Evolutionary conservation across 2,888 invertebrate species (phyloP).

Genomic region (Physocephala rufipes): DNA sequence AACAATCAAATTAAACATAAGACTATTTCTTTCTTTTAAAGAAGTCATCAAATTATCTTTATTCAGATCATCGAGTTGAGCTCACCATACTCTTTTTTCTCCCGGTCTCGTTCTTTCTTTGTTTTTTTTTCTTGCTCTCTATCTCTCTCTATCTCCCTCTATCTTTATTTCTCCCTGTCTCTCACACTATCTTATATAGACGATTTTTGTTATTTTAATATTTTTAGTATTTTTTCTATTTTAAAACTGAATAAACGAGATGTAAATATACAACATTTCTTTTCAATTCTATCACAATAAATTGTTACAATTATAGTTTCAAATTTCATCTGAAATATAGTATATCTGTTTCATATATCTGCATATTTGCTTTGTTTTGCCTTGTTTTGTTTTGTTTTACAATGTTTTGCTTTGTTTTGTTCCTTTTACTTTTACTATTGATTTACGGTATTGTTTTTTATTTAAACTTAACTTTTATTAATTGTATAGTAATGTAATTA

Average conservation of each 20-base stretch:
- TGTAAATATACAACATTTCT: slow-evolving; percentile 39
- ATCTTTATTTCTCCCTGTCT: slow-evolving; percentile 41
- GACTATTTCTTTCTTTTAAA: background rate
- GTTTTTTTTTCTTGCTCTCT: too few species aligned
- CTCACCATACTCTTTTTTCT: slow-evolving; percentile 28
- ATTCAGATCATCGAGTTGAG: slow-evolving; percentile 33
- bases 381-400: slow-evolving; percentile 14
- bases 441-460: slow-evolving; percentile 30
- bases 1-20: background rate
- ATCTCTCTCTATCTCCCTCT: too few species aligned
- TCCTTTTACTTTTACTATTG: slow-evolving; percentile 30
- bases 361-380: slow-evolving; percentile 32
- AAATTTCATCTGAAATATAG: slow-evolving; percentile 57
- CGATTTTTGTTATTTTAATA: slow-evolving; percentile 32
- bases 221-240: slow-evolving; percentile 36
- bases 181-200: slow-evolving; percentile 35
- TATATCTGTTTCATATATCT: slow-evolving; percentile 39
- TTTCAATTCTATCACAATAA: slow-evolving; percentile 59
- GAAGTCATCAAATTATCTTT: slow-evolving; percentile 32
- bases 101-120: too few species aligned
- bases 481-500: slow-evolving; percentile 27
- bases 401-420: background rate
- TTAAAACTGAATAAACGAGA: slow-evolving; percentile 47
- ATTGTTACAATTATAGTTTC: slow-evolving; percentile 64
- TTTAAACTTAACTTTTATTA: slow-evolving; percentile 25